These are phyloP conservation scores for Ia io DNA, from an alignment of 2,113 vertebrate genomes.

Conservation along the genomic window DNA sequence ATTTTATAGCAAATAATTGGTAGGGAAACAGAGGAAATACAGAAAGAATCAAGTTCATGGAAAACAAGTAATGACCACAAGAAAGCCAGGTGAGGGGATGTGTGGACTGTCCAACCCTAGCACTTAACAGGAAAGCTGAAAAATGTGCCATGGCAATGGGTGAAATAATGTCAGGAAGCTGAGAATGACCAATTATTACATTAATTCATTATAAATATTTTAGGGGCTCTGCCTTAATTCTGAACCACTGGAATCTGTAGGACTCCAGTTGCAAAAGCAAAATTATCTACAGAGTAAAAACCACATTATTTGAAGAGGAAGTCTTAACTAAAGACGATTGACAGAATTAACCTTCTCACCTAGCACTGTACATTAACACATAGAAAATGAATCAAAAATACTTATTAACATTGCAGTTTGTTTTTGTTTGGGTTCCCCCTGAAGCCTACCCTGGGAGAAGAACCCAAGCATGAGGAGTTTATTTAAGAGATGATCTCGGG, in stretches of 20 bases:
- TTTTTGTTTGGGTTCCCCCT: background rate
- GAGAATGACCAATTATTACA: background rate
- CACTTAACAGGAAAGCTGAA: background rate
- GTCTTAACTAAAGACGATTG: background rate
- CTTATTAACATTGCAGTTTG: background rate
- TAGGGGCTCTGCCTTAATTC: background rate
- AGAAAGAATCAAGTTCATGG: background rate
- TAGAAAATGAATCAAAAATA: background rate
- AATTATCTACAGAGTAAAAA: background rate
- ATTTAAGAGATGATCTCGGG: background rate
- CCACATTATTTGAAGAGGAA: background rate
- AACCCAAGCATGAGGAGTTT: background rate
- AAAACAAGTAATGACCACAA: background rate
- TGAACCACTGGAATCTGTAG: background rate
- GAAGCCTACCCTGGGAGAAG: background rate
- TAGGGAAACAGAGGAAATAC: background rate
- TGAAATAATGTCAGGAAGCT: background rate
- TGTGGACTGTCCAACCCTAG: background rate
- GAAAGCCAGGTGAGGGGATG: background rate
- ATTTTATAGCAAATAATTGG: background rate
- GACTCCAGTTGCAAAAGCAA: background rate
- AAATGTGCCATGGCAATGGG: background rate
- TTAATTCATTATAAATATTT: background rate
- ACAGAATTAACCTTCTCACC: background rate
- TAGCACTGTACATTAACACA: background rate